Evolutionary conservation across 2,888 invertebrate species (phyloP).

Genomic region (Caenorhabditis sp.): DNA sequence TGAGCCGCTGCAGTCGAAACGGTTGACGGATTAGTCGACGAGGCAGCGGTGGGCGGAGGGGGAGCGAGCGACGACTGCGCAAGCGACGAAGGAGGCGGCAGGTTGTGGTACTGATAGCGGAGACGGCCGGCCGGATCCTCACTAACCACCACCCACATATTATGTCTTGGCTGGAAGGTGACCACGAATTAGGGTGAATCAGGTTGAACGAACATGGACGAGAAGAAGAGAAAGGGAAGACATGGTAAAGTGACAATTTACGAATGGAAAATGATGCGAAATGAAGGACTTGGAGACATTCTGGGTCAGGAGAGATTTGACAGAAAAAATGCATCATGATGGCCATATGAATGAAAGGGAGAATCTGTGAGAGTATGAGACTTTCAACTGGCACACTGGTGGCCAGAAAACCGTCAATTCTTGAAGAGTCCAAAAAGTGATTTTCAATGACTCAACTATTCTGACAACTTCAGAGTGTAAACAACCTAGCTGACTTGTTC

Average conservation of each 20-base stretch:
- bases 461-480: too few relatives aligned
- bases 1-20: slow-evolving; percentile 37
- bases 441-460: too few relatives aligned
- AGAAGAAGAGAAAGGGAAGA: slow-evolving; percentile 8
- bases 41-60: slow-evolving; percentile 10
- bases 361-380: background rate
- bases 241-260: slow-evolving; percentile 43
- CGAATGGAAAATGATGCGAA: slow-evolving; percentile 45
- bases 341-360: slow-evolving; percentile 9
- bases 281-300: slow-evolving; percentile 23
- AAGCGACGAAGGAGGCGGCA: slow-evolving; percentile 48
- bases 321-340: slow-evolving; percentile 19
- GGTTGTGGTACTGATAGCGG: slow-evolving; percentile 70
- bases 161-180: slow-evolving; percentile 38
- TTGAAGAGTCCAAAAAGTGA: too few relatives aligned
- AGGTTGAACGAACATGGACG: slow-evolving; percentile 26
- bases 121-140: slow-evolving; percentile 73
- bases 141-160: slow-evolving; percentile 75
- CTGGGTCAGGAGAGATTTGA: slow-evolving; percentile 15
- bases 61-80: slow-evolving; percentile 45
- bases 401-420: too few relatives aligned
- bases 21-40: slow-evolving; percentile 45
- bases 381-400: too few relatives aligned
- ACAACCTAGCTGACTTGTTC: too few relatives aligned
- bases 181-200: slow-evolving; percentile 28